These are phyloP conservation scores for Puntigrus tetrazona DNA, from an alignment of 2,113 vertebrate species.

Conservation along the genomic window DNA sequence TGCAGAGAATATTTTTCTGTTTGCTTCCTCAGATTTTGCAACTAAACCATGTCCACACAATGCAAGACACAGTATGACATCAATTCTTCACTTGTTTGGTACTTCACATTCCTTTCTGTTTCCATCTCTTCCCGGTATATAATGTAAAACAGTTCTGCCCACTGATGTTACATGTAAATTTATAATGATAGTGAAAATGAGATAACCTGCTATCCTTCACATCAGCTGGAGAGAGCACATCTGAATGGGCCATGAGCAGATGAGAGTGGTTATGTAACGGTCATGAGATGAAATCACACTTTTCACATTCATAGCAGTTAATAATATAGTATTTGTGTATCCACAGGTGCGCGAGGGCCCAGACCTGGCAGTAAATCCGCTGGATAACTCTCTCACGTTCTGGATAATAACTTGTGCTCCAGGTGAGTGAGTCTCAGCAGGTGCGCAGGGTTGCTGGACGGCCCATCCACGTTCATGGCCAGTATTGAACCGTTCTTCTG, in stretches of 20 bases:
- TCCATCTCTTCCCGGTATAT: background rate
- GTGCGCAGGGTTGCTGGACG: conserved; percentile 93
- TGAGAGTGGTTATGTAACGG: background rate
- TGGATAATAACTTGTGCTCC: conserved; percentile 98
- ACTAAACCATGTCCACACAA: background rate
- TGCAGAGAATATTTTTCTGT: background rate
- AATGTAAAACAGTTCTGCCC: background rate
- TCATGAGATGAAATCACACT: background rate
- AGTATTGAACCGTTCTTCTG: conserved; percentile 88
- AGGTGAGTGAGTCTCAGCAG: conserved; percentile 87
- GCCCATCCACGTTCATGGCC: conserved; percentile 93
- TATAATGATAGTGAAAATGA: background rate
- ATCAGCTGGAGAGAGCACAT: background rate
- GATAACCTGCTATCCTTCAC: background rate
- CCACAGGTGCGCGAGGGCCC: conserved; percentile 94
- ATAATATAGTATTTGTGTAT: conserved; percentile 31
- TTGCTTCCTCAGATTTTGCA: background rate
- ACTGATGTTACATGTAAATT: background rate
- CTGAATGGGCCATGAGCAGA: background rate
- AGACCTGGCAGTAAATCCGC: conserved; percentile 91
- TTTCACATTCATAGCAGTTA: background rate
- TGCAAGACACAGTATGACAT: conserved; percentile 1
- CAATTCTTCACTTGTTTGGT: background rate
- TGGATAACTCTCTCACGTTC: conserved; percentile 95
- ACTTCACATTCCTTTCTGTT: background rate